These are phyloP conservation scores for Drosophila mercatorum DNA, from an alignment of 2,888 invertebrate genomes.

Conservation along the genomic window DNA sequence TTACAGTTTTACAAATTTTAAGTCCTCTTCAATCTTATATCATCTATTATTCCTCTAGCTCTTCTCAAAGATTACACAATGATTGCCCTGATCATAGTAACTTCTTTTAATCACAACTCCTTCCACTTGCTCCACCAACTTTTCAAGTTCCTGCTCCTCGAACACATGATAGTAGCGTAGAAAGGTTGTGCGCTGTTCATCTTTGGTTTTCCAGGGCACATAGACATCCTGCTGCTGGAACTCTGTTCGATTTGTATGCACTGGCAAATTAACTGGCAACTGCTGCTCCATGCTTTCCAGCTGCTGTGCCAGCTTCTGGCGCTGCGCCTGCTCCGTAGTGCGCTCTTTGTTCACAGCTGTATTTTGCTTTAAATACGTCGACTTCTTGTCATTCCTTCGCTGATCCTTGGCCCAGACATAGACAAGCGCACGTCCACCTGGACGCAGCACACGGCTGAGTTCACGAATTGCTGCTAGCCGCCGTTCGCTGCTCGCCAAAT, in stretches of 20 bases:
- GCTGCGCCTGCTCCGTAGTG: conserved; percentile 83
- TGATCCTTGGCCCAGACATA: conserved; percentile 99
- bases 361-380: conserved; percentile 89
- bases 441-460: conserved; percentile 90
- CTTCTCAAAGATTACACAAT: conserved; percentile 92
- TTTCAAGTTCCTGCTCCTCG: conserved; percentile 91
- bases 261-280: conserved; percentile 85
- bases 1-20: not conserved
- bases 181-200: conserved; percentile 86
- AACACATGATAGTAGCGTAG: conserved; percentile 98
- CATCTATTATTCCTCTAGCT: not conserved
- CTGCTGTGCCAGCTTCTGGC: conserved; percentile 66
- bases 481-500: conserved; percentile 93
- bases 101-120: conserved; percentile 87
- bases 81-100: conserved; percentile 98
- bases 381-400: conserved; percentile 87
- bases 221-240: conserved; percentile 96
- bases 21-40: not conserved
- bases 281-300: conserved; percentile 44
- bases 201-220: conserved; percentile 96
- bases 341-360: conserved; percentile 85
- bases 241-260: conserved; percentile 95
- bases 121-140: conserved; percentile 86
- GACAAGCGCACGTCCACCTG: conserved; percentile 91
- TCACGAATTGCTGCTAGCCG: conserved; percentile 90